phyloP scores from a whole-genome alignment of 2,113 vertebrate species.

The Festucalex cinctus region DNA sequence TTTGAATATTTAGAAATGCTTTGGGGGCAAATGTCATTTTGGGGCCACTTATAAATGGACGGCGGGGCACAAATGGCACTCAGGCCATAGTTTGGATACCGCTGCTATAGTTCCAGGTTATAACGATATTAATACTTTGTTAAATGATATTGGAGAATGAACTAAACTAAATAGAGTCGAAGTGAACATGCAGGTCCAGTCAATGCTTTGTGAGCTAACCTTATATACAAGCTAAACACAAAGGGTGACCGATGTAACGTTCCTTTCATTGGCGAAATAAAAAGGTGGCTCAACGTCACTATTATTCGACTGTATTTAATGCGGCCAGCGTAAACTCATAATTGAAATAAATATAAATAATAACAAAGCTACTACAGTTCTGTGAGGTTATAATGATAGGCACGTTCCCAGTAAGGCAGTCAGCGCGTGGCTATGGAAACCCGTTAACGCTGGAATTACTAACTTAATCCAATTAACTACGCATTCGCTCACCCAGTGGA shows the following conservation, averaged over 20 bases:
- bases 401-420: slow-evolving; percentile 13
- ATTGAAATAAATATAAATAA: background rate
- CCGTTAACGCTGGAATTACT: background rate
- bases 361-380: background rate
- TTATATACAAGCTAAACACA: background rate
- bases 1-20: too few relatives aligned
- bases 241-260: background rate
- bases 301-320: background rate
- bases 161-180: background rate
- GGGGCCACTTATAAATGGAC: too few relatives aligned
- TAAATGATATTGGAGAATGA: background rate
- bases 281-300: background rate
- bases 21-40: too few relatives aligned
- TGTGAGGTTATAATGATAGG: slow-evolving; percentile 36
- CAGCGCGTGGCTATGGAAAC: slow-evolving; percentile 58
- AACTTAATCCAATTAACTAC: background rate
- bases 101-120: too few relatives aligned
- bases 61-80: too few relatives aligned
- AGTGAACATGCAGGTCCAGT: background rate
- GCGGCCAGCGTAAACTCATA: background rate
- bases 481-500: fast-evolving
- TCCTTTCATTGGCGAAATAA: background rate
- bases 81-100: too few relatives aligned
- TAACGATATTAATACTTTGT: background rate
- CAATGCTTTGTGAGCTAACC: background rate